A percentile compares a stretch with the other conserved stretches of the same genome.
These are phyloP conservation scores for Rhinoderma darwinii DNA, from an alignment of 2,113 vertebrate genomes.

Conservation along the genomic window DNA sequence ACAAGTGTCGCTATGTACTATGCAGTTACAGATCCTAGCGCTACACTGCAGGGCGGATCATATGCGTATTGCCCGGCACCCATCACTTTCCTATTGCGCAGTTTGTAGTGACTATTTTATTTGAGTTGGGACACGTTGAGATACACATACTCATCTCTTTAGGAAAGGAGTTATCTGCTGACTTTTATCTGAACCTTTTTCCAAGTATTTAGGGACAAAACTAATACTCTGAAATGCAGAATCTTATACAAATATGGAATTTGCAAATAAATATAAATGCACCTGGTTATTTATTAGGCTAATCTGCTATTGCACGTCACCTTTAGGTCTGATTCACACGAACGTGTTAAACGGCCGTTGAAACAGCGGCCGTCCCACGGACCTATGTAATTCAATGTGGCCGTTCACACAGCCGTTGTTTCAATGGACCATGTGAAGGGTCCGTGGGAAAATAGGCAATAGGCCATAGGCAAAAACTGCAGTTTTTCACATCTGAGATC, in stretches of 20 bases:
- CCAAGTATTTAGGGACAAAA: background rate
- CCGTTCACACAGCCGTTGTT: too few relatives aligned
- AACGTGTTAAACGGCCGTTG: too few relatives aligned
- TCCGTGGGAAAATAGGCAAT: too few relatives aligned
- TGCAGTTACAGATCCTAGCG: conserved; percentile 5
- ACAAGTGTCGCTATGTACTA: background rate
- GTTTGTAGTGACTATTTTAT: background rate
- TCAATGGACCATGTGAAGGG: too few relatives aligned
- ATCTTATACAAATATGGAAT: background rate
- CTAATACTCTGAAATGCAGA: background rate
- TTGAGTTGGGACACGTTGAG: background rate
- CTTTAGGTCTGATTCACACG: background rate
- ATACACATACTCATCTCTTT: background rate
- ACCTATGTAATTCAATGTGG: too few relatives aligned
- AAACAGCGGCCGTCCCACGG: too few relatives aligned
- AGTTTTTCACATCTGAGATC: too few relatives aligned
- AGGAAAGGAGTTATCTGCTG: background rate
- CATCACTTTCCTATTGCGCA: background rate
- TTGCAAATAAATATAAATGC: background rate
- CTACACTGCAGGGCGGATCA: background rate
- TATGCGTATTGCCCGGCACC: background rate
- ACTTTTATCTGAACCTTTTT: background rate
- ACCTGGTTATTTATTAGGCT: background rate
- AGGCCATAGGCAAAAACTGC: too few relatives aligned
- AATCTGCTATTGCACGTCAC: background rate